Evolutionary conservation across 1,140 invertebrate species (phyloP), one percentile per base, ranked within the genome.

Genomic region (Vollenhovia emeryi): DNA sequence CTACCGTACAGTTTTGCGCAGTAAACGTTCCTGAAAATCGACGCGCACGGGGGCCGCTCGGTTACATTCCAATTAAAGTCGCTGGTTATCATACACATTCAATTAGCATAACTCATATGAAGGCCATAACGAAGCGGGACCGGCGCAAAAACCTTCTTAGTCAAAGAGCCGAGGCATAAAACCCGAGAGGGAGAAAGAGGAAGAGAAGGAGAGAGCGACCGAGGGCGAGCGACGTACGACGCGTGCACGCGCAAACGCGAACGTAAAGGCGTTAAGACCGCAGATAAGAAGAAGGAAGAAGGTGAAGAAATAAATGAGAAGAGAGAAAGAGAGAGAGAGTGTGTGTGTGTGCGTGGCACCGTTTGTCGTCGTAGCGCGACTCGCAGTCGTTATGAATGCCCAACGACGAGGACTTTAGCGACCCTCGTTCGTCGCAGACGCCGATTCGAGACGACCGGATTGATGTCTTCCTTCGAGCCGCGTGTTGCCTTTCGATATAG

Each of bases 31-130:
- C 30, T 75, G 75, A 66, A 89, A 89, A 91, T 86, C 83, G 64
- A 55, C 43, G 21, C 33, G n/a, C 43, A 52, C 50, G 52, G 55
- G 69, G 71, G 50, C 59, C 82, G 48, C 73, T 80, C 71, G 78
- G 73, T 80, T 76, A 64, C 89, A 90, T 92, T 92, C 92, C 91
- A 93, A 93, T 93, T 93, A 93, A 92, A 93, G 60, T 87, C 88
- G 27, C 86, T 79, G 88, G 86, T 90, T 92, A 90, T 92, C 89
- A 88, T 89, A 86, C 82, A 90, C 82, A 90, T 93, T 93, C 91
- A 93, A 93, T 93, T 93, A 93, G 91, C 92, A 93, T 93, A 93
- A 93, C 93, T 93, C 93, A 92, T 92, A 89, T 74, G 68, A 76
- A 50, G 55, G 84, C 76, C 71, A 89, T 92, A 92, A 93, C 89